These are phyloP conservation scores for Marmota flaviventris DNA, from an alignment of 2,113 vertebrate genomes.

Conservation along the genomic window DNA sequence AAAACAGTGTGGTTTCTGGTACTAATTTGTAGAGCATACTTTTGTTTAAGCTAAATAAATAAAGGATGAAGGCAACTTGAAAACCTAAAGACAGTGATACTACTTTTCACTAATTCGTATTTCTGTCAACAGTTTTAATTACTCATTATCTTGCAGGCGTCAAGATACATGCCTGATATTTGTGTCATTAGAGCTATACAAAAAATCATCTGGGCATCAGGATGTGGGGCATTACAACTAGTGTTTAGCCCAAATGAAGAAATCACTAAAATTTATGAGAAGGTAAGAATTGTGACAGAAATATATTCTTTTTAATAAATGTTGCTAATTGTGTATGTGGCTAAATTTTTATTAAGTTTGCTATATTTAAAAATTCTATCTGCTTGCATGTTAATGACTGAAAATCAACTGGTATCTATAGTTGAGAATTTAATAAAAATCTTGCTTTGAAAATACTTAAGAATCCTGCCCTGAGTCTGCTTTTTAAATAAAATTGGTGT, in stretches of 20 bases:
- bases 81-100: not conserved
- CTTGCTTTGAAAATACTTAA: slow-evolving; percentile 51
- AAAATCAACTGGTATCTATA: slow-evolving; percentile 42
- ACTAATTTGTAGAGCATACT: not conserved
- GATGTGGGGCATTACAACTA: slow-evolving; percentile 97
- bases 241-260: slow-evolving; percentile 99
- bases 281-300: slow-evolving; percentile 89
- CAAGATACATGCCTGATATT: slow-evolving; percentile 99
- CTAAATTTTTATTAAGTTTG: not conserved
- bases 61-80: not conserved
- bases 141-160: slow-evolving; percentile 93
- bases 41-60: not conserved
- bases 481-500: slow-evolving; percentile 1
- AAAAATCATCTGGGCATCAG: slow-evolving; percentile 99
- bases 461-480: not conserved
- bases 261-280: slow-evolving; percentile 99
- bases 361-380: slow-evolving; percentile 7
- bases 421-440: slow-evolving; percentile 19
- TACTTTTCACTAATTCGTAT: not conserved
- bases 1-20: not conserved
- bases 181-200: slow-evolving; percentile 98
- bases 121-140: slow-evolving; percentile 71
- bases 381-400: not conserved
- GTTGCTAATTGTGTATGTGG: slow-evolving; percentile 20
- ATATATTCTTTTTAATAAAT: not conserved